Base-by-base conservation (phyloP, 2,888 invertebrate genomes). In the Cerceris ruficornis region DNA sequence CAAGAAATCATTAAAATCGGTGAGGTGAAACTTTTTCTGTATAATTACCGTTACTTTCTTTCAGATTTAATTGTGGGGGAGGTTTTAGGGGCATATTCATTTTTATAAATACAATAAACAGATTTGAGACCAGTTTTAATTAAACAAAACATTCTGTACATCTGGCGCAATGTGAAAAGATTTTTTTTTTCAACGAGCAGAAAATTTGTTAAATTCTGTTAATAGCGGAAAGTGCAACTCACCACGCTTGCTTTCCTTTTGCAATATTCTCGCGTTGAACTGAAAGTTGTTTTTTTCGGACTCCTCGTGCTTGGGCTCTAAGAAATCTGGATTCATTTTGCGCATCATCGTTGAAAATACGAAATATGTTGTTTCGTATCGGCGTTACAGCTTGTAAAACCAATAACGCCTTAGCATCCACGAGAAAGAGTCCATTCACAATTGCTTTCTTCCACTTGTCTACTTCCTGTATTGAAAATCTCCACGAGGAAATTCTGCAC, bases 291-390 rank as follows among this genome's bases (percentile, higher is more conserved):
- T 60, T 66, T 87, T 88, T 28, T 79, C 83, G 7, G 79, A 68
- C 15, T 82, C 84, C 7, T 89, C 88, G 57, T 69, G 69, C 55
- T 86, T 80, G 6, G 78, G 46, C 39, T 88, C 85, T 42, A 87
- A 50, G 69, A 87, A 87, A 42, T 89, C 88, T 15, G 76, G n/a
- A 50, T 86, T 84, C 68, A 87, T 82, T 75, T 88, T 80, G 43
- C 86, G 80, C 72, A 89, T 62, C 91, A 90, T 91, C 46, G 43
- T 43, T 41, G 41, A 11, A 15, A n/a, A 54, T 62, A 13, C 41
- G 13, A 17, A 50, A 46, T 6, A 6, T 59, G 4, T 67, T 13
- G n/a, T 17, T 6, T 54, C 13, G 60, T 11, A 14, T 46, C 14
- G 17, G 55, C 49, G 60, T 86, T 71, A 83, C 28, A 83, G 59